Conservation (phyloP, 2,797 vertebrate genomes). For the Schizothorax lantsangensis region DNA sequence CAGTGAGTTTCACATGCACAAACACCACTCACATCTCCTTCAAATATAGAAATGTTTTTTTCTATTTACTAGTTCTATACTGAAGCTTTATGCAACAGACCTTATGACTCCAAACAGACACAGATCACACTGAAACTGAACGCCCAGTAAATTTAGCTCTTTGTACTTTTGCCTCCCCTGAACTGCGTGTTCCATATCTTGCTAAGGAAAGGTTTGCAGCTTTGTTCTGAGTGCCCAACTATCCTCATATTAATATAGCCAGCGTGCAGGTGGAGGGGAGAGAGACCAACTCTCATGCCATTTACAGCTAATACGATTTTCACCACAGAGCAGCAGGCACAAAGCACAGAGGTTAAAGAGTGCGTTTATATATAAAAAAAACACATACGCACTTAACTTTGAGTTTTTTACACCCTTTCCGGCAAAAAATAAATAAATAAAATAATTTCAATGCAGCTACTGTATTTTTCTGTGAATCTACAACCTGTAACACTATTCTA, state of each 20-base stretch:
- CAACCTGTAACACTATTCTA: constrained; percentile 31
- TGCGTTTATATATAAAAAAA: constrained; percentile 46
- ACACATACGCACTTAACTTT: constrained; percentile 60
- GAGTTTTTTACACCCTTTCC: constrained; percentile 48
- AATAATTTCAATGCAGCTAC: constrained; percentile 24
- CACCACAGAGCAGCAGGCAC: constrained; percentile 60
- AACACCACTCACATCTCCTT: neutral
- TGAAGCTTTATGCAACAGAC: constrained; percentile 36
- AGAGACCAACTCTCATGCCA: constrained; percentile 63
- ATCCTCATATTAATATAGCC: constrained; percentile 62
- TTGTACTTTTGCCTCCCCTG: constrained; percentile 17
- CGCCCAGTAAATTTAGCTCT: neutral
- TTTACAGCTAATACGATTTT: constrained; percentile 77
- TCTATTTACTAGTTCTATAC: constrained; percentile 20
- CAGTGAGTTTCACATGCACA: neutral
- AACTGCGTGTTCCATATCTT: constrained; percentile 6
- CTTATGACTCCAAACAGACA: neutral
- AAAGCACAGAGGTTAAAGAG: constrained; percentile 65
- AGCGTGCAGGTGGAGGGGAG: constrained; percentile 45
- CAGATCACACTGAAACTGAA: neutral
- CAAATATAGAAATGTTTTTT: neutral
- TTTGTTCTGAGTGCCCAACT: constrained; percentile 52
- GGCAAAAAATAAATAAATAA: too few species aligned
- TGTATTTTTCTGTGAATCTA: constrained; percentile 30
- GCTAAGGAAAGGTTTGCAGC: constrained; percentile 42